These are phyloP conservation scores for Neogale vison DNA, from an alignment of 2,113 vertebrate genomes.

Conservation along the genomic window DNA sequence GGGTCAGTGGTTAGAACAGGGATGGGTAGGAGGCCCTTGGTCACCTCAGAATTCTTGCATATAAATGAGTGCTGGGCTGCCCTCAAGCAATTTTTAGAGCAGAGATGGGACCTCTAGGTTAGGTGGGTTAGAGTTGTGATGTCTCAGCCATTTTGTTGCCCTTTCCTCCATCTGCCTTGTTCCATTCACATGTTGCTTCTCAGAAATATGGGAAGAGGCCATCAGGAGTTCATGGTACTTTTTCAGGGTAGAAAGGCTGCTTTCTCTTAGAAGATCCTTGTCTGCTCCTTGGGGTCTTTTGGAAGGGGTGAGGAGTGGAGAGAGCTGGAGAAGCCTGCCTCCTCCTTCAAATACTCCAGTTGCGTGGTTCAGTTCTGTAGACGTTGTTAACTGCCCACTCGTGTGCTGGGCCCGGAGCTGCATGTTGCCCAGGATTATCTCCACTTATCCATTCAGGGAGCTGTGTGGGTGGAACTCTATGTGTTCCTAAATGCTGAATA, in stretches of 20 bases:
- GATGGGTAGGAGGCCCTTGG: rapidly evolving
- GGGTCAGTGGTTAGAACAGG: background rate
- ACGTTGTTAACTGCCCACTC: rapidly evolving
- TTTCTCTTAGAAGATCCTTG: too few species aligned
- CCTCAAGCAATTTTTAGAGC: background rate
- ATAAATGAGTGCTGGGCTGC: rapidly evolving
- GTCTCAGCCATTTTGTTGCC: background rate
- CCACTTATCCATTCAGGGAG: background rate
- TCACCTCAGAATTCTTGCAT: background rate
- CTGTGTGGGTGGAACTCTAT: background rate
- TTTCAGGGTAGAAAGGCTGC: too few species aligned
- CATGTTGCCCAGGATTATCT: rapidly evolving
- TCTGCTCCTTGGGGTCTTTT: background rate
- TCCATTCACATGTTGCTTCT: background rate
- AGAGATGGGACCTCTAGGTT: background rate
- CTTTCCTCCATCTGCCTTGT: background rate
- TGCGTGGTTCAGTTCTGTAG: rapidly evolving
- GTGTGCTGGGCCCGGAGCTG: rapidly evolving
- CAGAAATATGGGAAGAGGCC: background rate
- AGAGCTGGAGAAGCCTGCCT: background rate
- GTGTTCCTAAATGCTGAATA: background rate
- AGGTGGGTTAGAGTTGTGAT: background rate
- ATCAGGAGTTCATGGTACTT: background rate
- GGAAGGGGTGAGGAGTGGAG: background rate
- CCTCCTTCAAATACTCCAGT: rapidly evolving